Evolutionary conservation across 2,888 invertebrate species (phyloP).

Genomic region (Drosophila demipolita): DNA sequence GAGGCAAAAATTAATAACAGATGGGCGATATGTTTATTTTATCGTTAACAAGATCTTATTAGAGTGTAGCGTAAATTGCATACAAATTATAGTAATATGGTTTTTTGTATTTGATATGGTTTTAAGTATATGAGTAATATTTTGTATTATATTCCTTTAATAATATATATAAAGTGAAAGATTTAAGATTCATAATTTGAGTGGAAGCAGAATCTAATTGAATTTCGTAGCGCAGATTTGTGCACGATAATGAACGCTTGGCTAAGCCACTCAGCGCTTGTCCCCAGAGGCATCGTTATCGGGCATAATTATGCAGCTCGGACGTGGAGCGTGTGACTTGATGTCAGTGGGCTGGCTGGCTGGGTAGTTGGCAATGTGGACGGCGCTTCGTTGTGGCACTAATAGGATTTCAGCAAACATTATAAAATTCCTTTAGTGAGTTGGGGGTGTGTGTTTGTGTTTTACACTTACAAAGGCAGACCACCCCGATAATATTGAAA

Average conservation of each 20-base stretch:
- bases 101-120: too few relatives aligned
- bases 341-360: conserved; percentile 7
- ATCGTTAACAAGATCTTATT: not conserved
- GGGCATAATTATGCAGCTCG: conserved; percentile 47
- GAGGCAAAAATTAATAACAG: not conserved
- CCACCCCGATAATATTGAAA: conserved; percentile 37
- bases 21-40: not conserved
- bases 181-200: not conserved
- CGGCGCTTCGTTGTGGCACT: conserved; percentile 63
- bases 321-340: conserved; percentile 27
- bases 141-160: not conserved
- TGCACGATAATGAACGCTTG: conserved; percentile 45
- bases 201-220: conserved; percentile 48
- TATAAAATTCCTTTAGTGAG: conserved; percentile 66
- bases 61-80: not conserved
- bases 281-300: conserved; percentile 61
- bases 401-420: conserved; percentile 78
- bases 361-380: conserved; percentile 18
- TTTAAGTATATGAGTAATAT: too few relatives aligned
- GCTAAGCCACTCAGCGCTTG: conserved; percentile 13
- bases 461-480: conserved; percentile 14
- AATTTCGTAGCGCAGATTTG: conserved; percentile 59
- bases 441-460: conserved; percentile 43
- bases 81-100: not conserved
- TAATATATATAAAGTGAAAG: not conserved